Base-by-base conservation (phyloP, 2,797 vertebrate genomes). In the Pseudotriccus pelzelni region DNA sequence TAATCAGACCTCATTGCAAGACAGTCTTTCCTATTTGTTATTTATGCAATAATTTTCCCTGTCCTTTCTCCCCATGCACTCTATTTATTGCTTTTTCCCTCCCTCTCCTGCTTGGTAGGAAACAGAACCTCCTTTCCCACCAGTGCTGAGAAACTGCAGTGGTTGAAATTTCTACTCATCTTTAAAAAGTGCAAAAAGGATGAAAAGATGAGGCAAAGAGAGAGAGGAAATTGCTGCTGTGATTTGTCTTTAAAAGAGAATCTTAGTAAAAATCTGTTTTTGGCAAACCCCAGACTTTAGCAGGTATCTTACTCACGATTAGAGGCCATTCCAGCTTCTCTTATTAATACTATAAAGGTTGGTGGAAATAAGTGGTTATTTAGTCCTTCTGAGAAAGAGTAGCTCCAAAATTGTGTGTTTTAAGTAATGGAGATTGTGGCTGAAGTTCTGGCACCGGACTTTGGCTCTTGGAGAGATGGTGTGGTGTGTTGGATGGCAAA, bases 61-160 rank as follows among this genome's bases (percentile, higher is more conserved):
- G 16, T 49, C 36, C 13, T 52, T 84, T 63, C 53, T 83, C 20
- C 34, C 30, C 2, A 1, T 67, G 13, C 10, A 21, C 13, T 55
- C 11, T 34, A 0, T 36, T 53, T 62, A 23, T n/a, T 39, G 16
- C 9, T 15, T 44, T 46, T 13, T 2, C 1, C 1, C 7, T 1
- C 2, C 2, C 2, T 1, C 4, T 22, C 11, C 13, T 30, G 12
- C 25, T n/a, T 37, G 11, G 37, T 78, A 50, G 53, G 41, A 63
- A 85, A 53, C 2, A 5, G 37, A 64, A 44, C 15, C 11, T 43
- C 14, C 46, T 28, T 82, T 17, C 50, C 32, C 27, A 41, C 9
- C 5, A 50, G 2, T 55, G 37, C 37, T 72, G 34, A 77, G 81
- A 53, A 79, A 66, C 41, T 47, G 27, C 28, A 32, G 23, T 19